Evolutionary conservation across 2,888 invertebrate species (phyloP), one percentile per base, ranked within the genome.

Genomic region (Himalopsyche japonica): DNA sequence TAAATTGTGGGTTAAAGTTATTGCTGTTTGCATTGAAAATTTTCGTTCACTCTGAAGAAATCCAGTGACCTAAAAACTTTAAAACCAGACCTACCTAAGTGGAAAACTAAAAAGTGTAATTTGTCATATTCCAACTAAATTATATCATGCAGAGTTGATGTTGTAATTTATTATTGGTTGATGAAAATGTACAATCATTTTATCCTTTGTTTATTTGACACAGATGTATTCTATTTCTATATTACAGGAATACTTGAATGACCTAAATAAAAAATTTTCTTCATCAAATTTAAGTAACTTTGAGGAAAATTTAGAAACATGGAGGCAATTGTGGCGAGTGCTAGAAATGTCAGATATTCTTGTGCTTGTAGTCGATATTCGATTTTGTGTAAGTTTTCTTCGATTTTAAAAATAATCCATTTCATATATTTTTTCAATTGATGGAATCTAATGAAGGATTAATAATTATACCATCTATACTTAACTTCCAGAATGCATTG

Each of bases 311-410:
- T 90, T 99, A 87, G 98, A 99, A 91, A 98, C 98, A 0, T 99
- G 98, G 98, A 91, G 98, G 18, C 99, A 99, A 88, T 90, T 99
- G 86, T 99, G 99, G 99, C 92, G 99, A 64, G 98, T 99, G 0
- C 89, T 98, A 7, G 99, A 99, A 90, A 97, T 98, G 94, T 97
- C 98, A 0, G 98, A 99, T 89, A 92, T 99, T 37, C 89, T 98
- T 18, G 91, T 99, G 15, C 93, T 97, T 10, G 96, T 99, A 86
- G 96, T 97, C 0, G 99, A 99, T 90, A 96, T 98, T 78, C 93
- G 98, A 89, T 98, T 93, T 90, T 94, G 97, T 8, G 96, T 96
- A 90, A 93, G 94, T 91, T 84, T 15, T 37, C 3, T 15, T 43
- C 15, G 12, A 43, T 43, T 43, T 15, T 15, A 15, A 43, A 4